Percentiles rank a stretch among this genome's conserved stretches.
Conservation (phyloP, 2,888 invertebrate species). For the Tiliacea aurago region DNA sequence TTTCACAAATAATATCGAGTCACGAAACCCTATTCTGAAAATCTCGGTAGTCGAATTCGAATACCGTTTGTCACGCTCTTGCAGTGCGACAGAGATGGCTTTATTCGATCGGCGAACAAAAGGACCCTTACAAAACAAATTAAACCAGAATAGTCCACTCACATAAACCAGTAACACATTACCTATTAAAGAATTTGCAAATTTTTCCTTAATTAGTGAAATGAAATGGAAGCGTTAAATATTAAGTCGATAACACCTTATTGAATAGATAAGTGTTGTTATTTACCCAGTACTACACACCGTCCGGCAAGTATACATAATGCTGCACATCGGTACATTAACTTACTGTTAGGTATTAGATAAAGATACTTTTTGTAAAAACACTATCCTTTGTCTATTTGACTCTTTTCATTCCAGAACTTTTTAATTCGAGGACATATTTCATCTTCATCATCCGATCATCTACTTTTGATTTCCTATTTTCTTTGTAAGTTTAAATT, state of each 20-base stretch:
- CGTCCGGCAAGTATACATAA: slow-evolving; percentile 49
- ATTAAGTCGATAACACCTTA: slow-evolving; percentile 55
- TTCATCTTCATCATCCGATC: neutral
- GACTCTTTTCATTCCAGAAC: slow-evolving; percentile 17
- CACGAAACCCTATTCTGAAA: slow-evolving; percentile 66
- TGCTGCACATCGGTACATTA: slow-evolving; percentile 39
- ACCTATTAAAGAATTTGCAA: slow-evolving; percentile 21
- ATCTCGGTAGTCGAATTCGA: slow-evolving; percentile 68
- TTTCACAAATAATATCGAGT: slow-evolving; percentile 53
- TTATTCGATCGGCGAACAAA: slow-evolving; percentile 71
- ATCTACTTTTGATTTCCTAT: slow-evolving; percentile 7
- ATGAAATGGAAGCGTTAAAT: slow-evolving; percentile 31
- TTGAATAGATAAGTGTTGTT: slow-evolving; percentile 51
- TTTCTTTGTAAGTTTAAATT: slow-evolving; percentile 11
- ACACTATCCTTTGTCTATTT: slow-evolving; percentile 55
- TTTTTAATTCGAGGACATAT: slow-evolving; percentile 20
- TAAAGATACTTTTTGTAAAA: slow-evolving; percentile 40
- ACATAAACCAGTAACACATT: slow-evolving; percentile 36
- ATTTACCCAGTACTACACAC: slow-evolving; percentile 38
- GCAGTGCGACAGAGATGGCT: slow-evolving; percentile 65
- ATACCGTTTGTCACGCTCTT: slow-evolving; percentile 67
- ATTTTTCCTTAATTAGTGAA: slow-evolving; percentile 32
- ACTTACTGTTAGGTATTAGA: slow-evolving; percentile 35
- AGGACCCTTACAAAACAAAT: slow-evolving; percentile 73
- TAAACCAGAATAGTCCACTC: slow-evolving; percentile 53